These are phyloP conservation scores for Regulus satrapa DNA, from an alignment of 2,113 vertebrate genomes.

Conservation along the genomic window DNA sequence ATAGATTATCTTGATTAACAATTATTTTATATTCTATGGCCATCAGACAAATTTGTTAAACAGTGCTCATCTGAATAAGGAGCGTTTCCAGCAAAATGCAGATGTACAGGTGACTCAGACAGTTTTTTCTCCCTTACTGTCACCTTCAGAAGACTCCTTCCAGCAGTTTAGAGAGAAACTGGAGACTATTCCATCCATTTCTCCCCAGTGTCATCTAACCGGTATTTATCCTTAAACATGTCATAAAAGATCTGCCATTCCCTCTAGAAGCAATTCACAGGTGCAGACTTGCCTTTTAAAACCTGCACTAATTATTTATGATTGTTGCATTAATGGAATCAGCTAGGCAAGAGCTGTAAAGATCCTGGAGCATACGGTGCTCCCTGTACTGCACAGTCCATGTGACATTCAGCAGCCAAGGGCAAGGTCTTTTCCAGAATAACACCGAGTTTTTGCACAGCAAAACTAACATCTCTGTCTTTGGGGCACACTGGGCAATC, in stretches of 20 bases:
- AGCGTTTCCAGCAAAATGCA: neutral
- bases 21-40: neutral
- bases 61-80: neutral
- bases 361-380: neutral
- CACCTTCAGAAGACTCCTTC: neutral
- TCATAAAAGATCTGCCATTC: neutral
- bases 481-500: neutral
- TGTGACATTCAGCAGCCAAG: neutral
- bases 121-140: neutral
- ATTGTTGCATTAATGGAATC: neutral
- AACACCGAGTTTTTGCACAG: neutral
- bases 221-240: accelerated
- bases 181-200: neutral
- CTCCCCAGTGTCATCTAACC: neutral
- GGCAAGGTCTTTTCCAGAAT: conserved; percentile 34
- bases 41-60: neutral
- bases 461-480: neutral
- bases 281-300: neutral
- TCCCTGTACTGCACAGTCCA: neutral
- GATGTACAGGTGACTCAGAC: neutral
- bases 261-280: neutral
- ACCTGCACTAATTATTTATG: neutral
- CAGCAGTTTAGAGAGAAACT: neutral
- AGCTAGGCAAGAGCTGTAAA: neutral
- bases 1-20: neutral